Percentiles rank a stretch among this genome's conserved stretches.
Evolutionary conservation across 2,113 vertebrate species (phyloP).

Genomic region (Mungos mungo): DNA sequence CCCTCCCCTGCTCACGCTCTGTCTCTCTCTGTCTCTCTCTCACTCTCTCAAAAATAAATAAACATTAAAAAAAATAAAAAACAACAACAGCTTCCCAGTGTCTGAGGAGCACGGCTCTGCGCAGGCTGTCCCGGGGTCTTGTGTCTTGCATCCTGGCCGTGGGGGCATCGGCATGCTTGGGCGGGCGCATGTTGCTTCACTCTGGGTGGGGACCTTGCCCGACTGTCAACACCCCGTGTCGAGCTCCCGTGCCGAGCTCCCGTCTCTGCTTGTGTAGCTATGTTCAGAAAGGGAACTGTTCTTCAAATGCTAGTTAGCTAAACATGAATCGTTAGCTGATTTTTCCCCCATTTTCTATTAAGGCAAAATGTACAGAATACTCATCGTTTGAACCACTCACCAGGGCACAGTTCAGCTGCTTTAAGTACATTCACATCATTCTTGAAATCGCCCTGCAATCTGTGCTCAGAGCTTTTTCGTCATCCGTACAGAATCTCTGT

Average conservation of each 20-base stretch:
- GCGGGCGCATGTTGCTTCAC: too few relatives aligned
- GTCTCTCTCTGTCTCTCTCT: too few relatives aligned
- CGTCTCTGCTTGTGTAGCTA: background rate
- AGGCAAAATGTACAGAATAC: background rate
- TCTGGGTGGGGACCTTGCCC: background rate
- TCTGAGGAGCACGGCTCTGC: background rate
- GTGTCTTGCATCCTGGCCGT: background rate
- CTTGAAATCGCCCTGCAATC: background rate
- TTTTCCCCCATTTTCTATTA: background rate
- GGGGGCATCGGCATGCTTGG: background rate
- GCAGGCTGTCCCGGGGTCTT: rapidly evolving
- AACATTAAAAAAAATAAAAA: too few relatives aligned
- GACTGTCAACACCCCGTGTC: background rate
- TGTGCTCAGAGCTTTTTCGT: background rate
- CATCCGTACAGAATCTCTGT: background rate
- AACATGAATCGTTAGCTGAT: background rate
- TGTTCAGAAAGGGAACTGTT: background rate
- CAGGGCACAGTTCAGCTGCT: background rate
- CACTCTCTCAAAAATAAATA: too few relatives aligned
- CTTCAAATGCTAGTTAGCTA: background rate
- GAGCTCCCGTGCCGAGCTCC: background rate
- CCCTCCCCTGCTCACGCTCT: too few relatives aligned
- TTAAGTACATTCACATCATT: background rate
- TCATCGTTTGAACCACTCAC: background rate
- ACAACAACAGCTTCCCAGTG: too few relatives aligned